Evolutionary conservation across 2,113 vertebrate species (phyloP).

Genomic region (Vanacampus margaritifer): DNA sequence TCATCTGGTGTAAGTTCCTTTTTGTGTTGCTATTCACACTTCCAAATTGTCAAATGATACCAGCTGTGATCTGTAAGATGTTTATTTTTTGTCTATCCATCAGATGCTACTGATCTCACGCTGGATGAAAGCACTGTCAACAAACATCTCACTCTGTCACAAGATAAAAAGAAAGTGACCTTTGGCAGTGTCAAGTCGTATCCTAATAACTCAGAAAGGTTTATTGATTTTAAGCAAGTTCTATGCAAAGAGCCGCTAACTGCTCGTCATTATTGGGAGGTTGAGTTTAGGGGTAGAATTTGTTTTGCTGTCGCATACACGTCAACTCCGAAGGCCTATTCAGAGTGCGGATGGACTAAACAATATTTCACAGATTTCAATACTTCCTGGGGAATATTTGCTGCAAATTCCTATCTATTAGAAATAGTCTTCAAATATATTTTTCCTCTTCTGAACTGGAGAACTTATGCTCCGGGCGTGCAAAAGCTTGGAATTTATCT

Average conservation of each 20-base stretch:
- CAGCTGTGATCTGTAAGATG: neutral
- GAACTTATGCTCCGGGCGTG: neutral
- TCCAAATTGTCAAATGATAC: neutral
- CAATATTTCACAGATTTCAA: neutral
- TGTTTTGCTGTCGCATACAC: neutral
- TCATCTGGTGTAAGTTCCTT: conserved; percentile 3
- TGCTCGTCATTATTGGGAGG: conserved; percentile 50
- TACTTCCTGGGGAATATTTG: neutral
- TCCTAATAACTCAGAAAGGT: neutral
- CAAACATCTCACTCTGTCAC: conserved; percentile 41
- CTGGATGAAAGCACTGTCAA: conserved; percentile 26
- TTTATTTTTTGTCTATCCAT: conserved; percentile 5
- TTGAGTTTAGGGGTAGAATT: conserved; percentile 20
- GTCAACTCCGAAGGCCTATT: neutral
- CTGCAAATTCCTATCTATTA: neutral
- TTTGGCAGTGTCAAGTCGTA: conserved; percentile 12
- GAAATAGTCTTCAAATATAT: accelerated
- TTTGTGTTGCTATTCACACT: neutral
- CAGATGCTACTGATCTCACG: conserved; percentile 42
- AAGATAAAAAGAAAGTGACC: conserved; percentile 39
- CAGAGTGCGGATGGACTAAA: accelerated
- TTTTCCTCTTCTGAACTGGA: neutral
- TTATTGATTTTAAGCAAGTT: conserved; percentile 25
- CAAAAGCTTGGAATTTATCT: conserved; percentile 47
- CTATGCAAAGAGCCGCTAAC: conserved; percentile 35